These are phyloP conservation scores for Gymnoscopelus microlampas DNA, from an alignment of 2,797 vertebrate species.

Conservation along the genomic window DNA sequence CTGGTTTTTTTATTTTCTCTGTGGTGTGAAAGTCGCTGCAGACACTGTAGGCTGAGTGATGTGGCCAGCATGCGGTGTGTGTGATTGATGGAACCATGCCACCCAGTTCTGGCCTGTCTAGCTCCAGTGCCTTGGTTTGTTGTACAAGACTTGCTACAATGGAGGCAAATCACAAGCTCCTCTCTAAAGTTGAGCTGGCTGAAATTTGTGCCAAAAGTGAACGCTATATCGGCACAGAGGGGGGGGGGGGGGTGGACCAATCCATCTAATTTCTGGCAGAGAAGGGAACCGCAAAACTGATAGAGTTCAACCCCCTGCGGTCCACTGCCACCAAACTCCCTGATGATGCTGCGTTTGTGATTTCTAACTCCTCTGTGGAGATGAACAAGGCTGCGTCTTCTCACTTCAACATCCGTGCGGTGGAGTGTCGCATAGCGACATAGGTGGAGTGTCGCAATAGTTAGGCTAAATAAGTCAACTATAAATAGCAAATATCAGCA, in stretches of 20 bases:
- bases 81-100: slow-evolving; percentile 93
- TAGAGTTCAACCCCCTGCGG: slow-evolving; percentile 93
- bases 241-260: slow-evolving; percentile 98
- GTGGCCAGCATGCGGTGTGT: slow-evolving; percentile 92
- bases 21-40: slow-evolving; percentile 96
- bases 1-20: slow-evolving; percentile 98
- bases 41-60: slow-evolving; percentile 81
- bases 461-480: no score
- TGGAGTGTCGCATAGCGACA: slow-evolving; percentile 87
- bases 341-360: slow-evolving; percentile 90
- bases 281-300: slow-evolving; percentile 94
- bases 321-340: slow-evolving; percentile 93
- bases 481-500: no score
- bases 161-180: slow-evolving; percentile 87
- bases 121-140: slow-evolving; percentile 96
- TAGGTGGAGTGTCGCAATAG: no score
- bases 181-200: slow-evolving; percentile 94
- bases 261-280: slow-evolving; percentile 97
- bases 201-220: slow-evolving; percentile 94
- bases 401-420: slow-evolving; percentile 95
- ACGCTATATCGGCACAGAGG: slow-evolving; percentile 94
- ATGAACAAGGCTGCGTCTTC: slow-evolving; percentile 98
- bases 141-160: slow-evolving; percentile 92
- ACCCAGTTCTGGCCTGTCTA: slow-evolving; percentile 94
- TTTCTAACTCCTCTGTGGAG: slow-evolving; percentile 95